Base-by-base conservation (phyloP, 2,113 vertebrate genomes). In the Eptatretus burgeri region DNA sequence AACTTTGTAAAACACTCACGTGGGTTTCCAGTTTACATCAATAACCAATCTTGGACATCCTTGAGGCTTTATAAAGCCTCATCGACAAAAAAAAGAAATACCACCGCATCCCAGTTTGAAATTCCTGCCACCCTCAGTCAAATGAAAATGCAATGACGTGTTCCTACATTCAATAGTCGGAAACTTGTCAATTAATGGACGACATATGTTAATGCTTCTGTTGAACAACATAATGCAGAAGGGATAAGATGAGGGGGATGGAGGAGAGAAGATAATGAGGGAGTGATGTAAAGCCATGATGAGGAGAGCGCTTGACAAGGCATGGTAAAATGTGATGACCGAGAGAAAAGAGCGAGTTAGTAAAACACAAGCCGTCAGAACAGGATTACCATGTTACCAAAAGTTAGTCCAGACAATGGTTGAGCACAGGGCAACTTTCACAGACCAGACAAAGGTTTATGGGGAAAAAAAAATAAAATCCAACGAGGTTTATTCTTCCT, bases 11-110 rank as follows among this genome's bases (percentile, higher is more conserved):
- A 17, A 19, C 13, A n/a, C 14, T 41, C 27, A 41, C 51, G 41
- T 65, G 14, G 50, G n/a, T 14, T 51, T 20, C 2, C 18, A 14
- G 20, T 19, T 65, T 27, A 56, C 49, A 60, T 41, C 64, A 49
- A 19, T 56, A 62, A 19, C n/a, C 19, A 19, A 62, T 62, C n/a
- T n/a, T 62, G 64, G 64, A 56, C 62, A 56, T 27, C 41, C 53
- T 60, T 60, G 52, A 60, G 52, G 27, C 5, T 65, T 52, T 5
- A 65, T 16, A 56, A 49, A 2, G 51, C 53, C 62, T 52, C 53
- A 65, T 56, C 19, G 51, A 56, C 50, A 17, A 16, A 52, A 56
- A 18, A 19, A 27, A 56, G 41, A 65, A 65, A 56, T 65, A n/a
- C n/a, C n/a, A n/a, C n/a, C n/a, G n/a, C n/a, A n/a, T n/a, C n/a